Conservation (phyloP, 2,797 vertebrate genomes). For the Todus mexicanus region DNA sequence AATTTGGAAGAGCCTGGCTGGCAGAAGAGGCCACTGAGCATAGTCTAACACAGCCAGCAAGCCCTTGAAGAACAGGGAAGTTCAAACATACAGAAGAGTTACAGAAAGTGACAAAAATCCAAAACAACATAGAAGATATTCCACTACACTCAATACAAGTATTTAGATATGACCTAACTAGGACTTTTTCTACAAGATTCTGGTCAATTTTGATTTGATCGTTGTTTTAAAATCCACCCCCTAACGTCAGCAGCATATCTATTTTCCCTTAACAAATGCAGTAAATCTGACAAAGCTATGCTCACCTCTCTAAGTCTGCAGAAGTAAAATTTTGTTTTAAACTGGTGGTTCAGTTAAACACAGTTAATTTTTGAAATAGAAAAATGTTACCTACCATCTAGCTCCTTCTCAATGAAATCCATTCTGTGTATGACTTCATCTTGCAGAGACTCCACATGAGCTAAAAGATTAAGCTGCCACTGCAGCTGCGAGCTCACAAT, state of each 20-base stretch:
- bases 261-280: not conserved
- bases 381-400: conserved; percentile 82
- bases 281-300: not conserved
- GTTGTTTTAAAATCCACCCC: not conserved
- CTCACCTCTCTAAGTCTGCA: not conserved
- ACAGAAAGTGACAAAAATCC: not conserved
- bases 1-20: not conserved
- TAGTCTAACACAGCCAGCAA: not conserved
- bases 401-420: conserved; percentile 96
- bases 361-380: not conserved
- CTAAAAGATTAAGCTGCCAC: conserved; percentile 92
- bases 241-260: not conserved
- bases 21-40: not conserved
- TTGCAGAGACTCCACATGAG: conserved; percentile 91
- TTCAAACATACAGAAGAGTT: not conserved
- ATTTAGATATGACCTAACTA: not conserved
- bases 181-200: not conserved
- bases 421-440: conserved; percentile 93
- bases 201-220: not conserved
- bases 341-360: not conserved
- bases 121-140: not conserved
- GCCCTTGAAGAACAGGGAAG: not conserved
- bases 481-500: conserved; percentile 81
- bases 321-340: not conserved
- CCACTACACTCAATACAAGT: not conserved